Conservation (phyloP, 2,888 invertebrate genomes). For the Proisotoma minuta region DNA sequence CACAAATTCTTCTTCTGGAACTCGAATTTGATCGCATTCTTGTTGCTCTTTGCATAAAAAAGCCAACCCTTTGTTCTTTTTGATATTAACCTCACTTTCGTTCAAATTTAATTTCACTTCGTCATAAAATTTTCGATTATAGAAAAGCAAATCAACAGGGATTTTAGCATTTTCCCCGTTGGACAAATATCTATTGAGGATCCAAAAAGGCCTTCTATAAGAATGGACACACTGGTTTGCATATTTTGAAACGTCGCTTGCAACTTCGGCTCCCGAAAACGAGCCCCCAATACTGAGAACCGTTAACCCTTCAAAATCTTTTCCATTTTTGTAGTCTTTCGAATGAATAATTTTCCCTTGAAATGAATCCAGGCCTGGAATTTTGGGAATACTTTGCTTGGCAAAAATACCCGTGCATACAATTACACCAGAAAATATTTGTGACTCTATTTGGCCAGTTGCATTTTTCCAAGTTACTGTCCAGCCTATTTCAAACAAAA, state of each 20-base stretch:
- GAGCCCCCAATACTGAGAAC: slow-evolving; percentile 7
- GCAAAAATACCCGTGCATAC: slow-evolving; percentile 16
- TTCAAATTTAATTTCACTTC: not conserved
- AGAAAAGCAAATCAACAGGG: slow-evolving; percentile 8
- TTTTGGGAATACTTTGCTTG: slow-evolving; percentile 6
- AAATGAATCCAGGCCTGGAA: slow-evolving; percentile 11
- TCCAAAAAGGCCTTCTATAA: slow-evolving; percentile 5
- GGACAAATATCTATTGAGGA: slow-evolving; percentile 6
- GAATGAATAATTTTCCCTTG: slow-evolving; percentile 9
- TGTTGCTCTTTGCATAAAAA: not conserved
- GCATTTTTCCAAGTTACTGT: not conserved
- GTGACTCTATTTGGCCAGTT: not conserved
- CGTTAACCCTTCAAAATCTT: not conserved
- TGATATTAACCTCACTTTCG: not conserved
- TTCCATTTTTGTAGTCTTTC: slow-evolving; percentile 5
- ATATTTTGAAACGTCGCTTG: slow-evolving; percentile 3
- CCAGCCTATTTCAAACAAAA: not conserved
- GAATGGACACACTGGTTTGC: not conserved
- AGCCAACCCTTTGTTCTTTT: not conserved
- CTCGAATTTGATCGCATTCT: not conserved
- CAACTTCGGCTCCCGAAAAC: slow-evolving; percentile 9
- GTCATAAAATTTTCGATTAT: slow-evolving; percentile 5
- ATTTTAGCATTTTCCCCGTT: not conserved
- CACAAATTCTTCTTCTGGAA: not conserved
- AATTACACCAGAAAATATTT: slow-evolving; percentile 9